phyloP scores from a whole-genome alignment of 2,113 vertebrate species.

The Athene cunicularia region DNA sequence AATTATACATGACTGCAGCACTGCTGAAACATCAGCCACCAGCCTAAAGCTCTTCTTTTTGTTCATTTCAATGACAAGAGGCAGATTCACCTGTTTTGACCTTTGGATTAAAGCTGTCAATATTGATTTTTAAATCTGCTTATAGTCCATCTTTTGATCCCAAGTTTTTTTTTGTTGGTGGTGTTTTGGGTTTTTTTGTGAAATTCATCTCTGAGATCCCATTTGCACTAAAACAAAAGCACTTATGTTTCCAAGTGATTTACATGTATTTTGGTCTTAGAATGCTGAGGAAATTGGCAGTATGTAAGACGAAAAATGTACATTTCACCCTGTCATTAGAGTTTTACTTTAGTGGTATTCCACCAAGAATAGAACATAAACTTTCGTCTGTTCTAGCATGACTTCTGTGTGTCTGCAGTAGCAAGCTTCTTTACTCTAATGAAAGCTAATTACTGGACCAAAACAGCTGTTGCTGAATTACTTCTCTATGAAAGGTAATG shows the following conservation, averaged over 20 bases:
- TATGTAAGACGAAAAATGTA: neutral
- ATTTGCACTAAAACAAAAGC: neutral
- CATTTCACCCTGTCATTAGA: neutral
- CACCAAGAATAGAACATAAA: neutral
- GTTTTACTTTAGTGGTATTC: neutral
- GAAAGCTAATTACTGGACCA: neutral
- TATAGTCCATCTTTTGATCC: neutral
- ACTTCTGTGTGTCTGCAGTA: neutral
- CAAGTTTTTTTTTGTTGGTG: too few relatives aligned
- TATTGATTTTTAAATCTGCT: neutral
- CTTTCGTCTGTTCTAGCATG: neutral
- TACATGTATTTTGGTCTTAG: neutral
- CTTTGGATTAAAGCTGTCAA: slow-evolving; percentile 15
- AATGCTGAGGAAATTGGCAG: neutral
- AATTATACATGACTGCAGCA: slow-evolving; percentile 25
- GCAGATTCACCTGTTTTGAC: neutral
- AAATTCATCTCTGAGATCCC: neutral
- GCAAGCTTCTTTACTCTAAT: neutral
- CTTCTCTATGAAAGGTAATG: neutral
- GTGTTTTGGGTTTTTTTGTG: neutral
- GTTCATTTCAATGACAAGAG: neutral
- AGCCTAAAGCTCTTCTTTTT: slow-evolving; percentile 9
- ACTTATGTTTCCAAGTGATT: neutral
- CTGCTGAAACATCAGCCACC: neutral
- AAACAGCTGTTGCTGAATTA: neutral